Evolutionary conservation across 2,113 vertebrate genomes (phyloP), one percentile per base, ranked within the genome.

Genomic region (Bubalus kerabau): DNA sequence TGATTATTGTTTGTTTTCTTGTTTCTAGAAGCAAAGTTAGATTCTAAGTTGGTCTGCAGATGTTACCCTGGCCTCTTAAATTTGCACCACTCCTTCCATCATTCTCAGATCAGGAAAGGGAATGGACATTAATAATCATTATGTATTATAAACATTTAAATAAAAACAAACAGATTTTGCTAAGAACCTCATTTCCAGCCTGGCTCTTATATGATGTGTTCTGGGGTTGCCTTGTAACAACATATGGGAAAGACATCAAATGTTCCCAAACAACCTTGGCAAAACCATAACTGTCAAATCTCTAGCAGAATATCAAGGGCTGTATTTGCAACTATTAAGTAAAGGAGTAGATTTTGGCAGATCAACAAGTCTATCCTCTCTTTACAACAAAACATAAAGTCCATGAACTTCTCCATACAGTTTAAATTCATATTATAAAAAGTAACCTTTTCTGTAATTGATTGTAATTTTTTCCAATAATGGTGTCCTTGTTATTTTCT

Each of bases 161-260:
- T n/a, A 81, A 62, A 92, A 86, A 71, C 26, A 57, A 96, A 67
- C 36, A 71, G 48, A 82, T 40, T 94, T 48, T 5, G 0, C 3
- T 11, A 21, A 95, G 36, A 54, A 24, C 46, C 57, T 10, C 36
- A 87, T 54, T 93, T 92, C 76, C 96, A 97, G 90, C 12, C 91
- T 48, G 43, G 43, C 21, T 92, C 83, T n/a, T 74, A 6, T 30
- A 96, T 59, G 7, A 19, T 92, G 46, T 80, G 40, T 96, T 97
- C 96, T 97, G 46, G 83, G 94, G 80, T 48, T 97, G 93, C 7
- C 46, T 95, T 64, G 56, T 90, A 52, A 78, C 6, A 93, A 23
- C 32, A 91, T 85, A 67, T 80, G 87, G 87, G 90, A 40, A 95
- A 96, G 90, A 94, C 11, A 97, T 67, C 67, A 59, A 96, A 9